Base-by-base conservation (phyloP, 2,113 vertebrate species). In the Andinoacara biseriatus region DNA sequence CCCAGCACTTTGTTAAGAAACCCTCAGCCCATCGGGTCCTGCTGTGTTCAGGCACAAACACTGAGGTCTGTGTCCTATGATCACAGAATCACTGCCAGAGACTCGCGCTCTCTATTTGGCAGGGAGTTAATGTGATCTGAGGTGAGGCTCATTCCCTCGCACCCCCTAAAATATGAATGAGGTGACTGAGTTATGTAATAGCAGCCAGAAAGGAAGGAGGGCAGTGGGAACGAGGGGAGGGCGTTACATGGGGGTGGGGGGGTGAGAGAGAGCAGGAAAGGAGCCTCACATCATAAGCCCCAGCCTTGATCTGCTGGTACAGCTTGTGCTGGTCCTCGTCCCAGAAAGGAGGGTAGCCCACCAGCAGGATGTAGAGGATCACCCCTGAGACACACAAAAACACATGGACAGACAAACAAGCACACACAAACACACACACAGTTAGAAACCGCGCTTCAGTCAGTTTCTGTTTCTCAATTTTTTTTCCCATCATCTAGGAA, bases 261-360 rank as follows among this genome's bases (percentile, higher is more conserved):
- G 31, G 56, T 1, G 13, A 80, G 69, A 78, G 58, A 29, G 76
- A 56, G 18, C 0, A 14, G 40, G 35, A 80, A 80, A 80, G 40
- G 69, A 83, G 80, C 89, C 98, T 98, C 93, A 99, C 98, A 2
- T 99, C 98, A 0, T 99, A 99, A 88, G 98, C 98, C 10, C 98
- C 98, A 0, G 98, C 98, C 95, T 99, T 99, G 96, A 99, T 99
- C 95, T 99, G 98, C 90, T 99, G 98, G 95, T 99, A 99, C 82
- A 99, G 96, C 90, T 98, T 98, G 94, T 99, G 98, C 92, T 99
- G 98, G 95, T 99, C 98, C 87, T 99, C 98, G 2, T 99, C 98
- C 98, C 98, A 99, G 94, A 99, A 99, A 7, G 98, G 98, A 0
- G 98, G 98, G 93, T 99, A 99, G 33, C 98, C 98, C 94, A 99